Evolutionary conservation across 2,888 invertebrate genomes (phyloP), one percentile per base, ranked within the genome.

Genomic region (Masnerella sp.): DNA sequence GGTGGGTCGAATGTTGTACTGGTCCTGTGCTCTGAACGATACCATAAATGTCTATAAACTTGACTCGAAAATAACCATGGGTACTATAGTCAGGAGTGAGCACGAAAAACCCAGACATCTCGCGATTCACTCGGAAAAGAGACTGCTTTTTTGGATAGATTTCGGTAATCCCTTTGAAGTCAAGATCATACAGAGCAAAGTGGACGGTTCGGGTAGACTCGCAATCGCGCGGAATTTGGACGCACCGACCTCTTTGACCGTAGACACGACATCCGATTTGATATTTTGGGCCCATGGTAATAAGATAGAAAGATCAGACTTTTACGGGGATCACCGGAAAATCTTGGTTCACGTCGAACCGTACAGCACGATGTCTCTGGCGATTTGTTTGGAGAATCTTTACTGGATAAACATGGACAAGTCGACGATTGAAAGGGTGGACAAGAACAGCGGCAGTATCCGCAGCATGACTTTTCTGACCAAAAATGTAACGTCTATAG

Each of bases 111-210:
- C 64, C 2, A 20, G 64, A 17, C 18, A 52, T 4, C 17, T 64
- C 4, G 64, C 64, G 0, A 36, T 64, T 7, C 64, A 64, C 14
- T 52, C 64, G 0, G 52, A 52, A 28, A 64, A 64, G 7, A 52
- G 64, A 18, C n/a, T 64, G n/a, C 43, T 52, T 5, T 62, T 52
- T 14, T 62, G 51, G 51, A 34, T 43, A 8, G 62, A 62, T 9
- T 34, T 11, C 30, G 51, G 42, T 2, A 9, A 34, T 9, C 15
- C 17, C 8, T 62, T 34, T 9, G 17, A 7, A 5, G 17, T 34
- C 4, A 62, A 34, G 7, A 22, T 62, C 12, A 34, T 52, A 9
- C 42, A 43, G 17, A 62, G 62, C 34, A 61, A 40, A 32, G 2
- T 61, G 3, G 61, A 61, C 18, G 61, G 61, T 5, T 47, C n/a